Conservation (phyloP, 2,888 invertebrate species). For the Euplexia lucipara region DNA sequence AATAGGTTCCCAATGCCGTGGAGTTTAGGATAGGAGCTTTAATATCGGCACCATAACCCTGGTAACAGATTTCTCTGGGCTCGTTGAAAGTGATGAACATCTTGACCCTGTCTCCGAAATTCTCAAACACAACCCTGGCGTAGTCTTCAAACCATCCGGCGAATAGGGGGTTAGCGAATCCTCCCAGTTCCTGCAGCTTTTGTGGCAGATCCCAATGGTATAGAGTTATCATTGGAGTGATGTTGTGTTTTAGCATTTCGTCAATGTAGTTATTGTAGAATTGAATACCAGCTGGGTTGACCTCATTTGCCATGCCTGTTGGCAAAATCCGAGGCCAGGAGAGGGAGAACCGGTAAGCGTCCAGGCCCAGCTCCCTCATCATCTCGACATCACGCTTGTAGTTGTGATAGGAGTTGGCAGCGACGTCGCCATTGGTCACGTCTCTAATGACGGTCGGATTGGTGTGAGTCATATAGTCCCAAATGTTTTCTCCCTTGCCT, state of each 20-base stretch:
- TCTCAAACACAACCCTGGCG: conserved; percentile 81
- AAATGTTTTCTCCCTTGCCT: conserved; percentile 75
- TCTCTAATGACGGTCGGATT: conserved; percentile 69
- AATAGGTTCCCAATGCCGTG: conserved; percentile 83
- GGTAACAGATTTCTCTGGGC: conserved; percentile 79
- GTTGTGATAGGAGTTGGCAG: conserved; percentile 91
- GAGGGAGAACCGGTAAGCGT: conserved; percentile 90
- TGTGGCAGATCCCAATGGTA: conserved; percentile 90
- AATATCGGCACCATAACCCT: conserved; percentile 82
- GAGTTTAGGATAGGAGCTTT: conserved; percentile 77
- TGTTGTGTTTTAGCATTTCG: conserved; percentile 90
- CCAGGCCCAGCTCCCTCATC: conserved; percentile 81
- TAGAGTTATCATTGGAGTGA: conserved; percentile 91
- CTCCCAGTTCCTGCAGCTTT: conserved; percentile 68
- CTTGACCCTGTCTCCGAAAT: conserved; percentile 85
- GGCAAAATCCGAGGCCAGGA: conserved; percentile 92
- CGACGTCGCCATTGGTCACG: conserved; percentile 88
- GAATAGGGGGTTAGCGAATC: conserved; percentile 76
- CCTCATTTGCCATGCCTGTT: conserved; percentile 84
- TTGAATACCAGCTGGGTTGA: conserved; percentile 91
- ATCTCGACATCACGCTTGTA: conserved; percentile 90
- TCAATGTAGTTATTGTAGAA: conserved; percentile 92
- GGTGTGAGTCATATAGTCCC: conserved; percentile 74
- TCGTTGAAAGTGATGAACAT: conserved; percentile 81
- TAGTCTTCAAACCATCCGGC: conserved; percentile 87